Evolutionary conservation across 2,113 vertebrate genomes (phyloP).

Genomic region (Caloenas nicobarica): DNA sequence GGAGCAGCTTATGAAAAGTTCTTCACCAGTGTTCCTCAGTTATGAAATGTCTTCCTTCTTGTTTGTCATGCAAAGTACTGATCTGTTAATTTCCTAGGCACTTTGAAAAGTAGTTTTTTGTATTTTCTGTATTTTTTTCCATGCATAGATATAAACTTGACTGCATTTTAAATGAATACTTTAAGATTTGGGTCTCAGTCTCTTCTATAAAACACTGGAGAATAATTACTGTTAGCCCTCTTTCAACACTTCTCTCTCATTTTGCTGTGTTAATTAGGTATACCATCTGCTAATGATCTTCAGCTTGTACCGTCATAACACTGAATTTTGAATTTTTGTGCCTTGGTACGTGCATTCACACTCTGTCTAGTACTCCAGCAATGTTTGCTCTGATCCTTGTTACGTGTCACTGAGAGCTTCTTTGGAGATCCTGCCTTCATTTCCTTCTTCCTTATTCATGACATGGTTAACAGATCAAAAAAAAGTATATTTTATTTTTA

Average conservation of each 20-base stretch:
- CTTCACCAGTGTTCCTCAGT: background rate
- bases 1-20: background rate
- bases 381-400: background rate
- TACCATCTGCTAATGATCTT: conserved; percentile 16
- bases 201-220: background rate
- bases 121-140: background rate
- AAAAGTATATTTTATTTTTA: accelerated
- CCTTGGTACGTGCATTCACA: background rate
- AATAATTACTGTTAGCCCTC: background rate
- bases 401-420: background rate
- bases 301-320: background rate
- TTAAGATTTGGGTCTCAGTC: background rate
- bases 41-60: background rate
- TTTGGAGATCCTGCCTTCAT: background rate
- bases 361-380: background rate
- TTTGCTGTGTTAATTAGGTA: conserved; percentile 37
- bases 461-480: too few relatives aligned
- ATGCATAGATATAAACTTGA: background rate
- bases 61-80: background rate
- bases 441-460: background rate
- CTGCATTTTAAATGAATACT: background rate
- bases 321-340: background rate
- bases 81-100: background rate
- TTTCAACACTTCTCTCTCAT: background rate
- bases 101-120: background rate